phyloP scores from a whole-genome alignment of 2,797 vertebrate genomes.

The Babyrousa celebensis region DNA sequence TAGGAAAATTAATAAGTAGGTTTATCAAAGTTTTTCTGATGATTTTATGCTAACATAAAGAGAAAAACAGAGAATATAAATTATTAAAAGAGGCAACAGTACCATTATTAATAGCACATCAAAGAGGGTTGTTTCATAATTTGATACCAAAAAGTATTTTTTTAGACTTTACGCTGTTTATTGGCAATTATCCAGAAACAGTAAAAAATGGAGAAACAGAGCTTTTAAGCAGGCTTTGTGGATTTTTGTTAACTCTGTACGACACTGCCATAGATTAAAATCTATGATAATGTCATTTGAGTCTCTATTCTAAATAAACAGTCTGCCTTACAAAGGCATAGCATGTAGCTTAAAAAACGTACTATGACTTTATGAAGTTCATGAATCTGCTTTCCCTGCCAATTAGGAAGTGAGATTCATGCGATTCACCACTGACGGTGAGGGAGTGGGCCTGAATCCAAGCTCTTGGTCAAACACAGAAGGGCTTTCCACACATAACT shows the following conservation, averaged over 20 bases:
- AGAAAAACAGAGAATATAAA: not conserved
- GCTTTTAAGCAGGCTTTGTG: not conserved
- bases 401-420: not conserved
- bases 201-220: not conserved
- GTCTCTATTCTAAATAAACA: not conserved
- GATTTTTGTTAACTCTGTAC: conserved; percentile 12
- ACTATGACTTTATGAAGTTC: not conserved
- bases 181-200: not conserved
- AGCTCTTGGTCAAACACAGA: not conserved
- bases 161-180: not conserved
- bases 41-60: conserved; percentile 2
- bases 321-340: not conserved
- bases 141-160: not conserved
- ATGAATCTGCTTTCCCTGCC: not conserved
- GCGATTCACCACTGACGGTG: not conserved
- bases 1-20: conserved; percentile 46
- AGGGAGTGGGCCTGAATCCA: not conserved
- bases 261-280: not conserved
- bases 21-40: not conserved
- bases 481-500: not conserved
- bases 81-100: conserved; percentile 22
- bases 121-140: not conserved
- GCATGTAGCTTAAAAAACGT: not conserved
- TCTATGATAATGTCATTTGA: not conserved
- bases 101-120: not conserved